These are phyloP conservation scores for Sebastes nivosus DNA, from an alignment of 2,797 vertebrate genomes.

Conservation along the genomic window DNA sequence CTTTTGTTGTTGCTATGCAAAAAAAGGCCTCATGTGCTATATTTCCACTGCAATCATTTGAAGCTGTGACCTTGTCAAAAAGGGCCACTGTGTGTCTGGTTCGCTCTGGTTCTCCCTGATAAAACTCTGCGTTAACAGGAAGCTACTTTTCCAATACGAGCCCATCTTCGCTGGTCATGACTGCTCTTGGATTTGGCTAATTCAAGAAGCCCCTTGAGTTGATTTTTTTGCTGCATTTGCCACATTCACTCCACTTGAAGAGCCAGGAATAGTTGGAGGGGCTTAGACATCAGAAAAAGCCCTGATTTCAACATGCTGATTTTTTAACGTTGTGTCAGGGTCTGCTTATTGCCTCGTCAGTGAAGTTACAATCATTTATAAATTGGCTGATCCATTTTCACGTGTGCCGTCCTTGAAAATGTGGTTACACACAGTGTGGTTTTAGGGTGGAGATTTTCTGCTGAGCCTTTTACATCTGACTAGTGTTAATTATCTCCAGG, in stretches of 20 bases:
- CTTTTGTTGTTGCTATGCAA: constrained; percentile 78
- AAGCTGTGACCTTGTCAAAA: constrained; percentile 77
- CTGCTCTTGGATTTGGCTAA: constrained; percentile 26
- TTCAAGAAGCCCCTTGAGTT: constrained; percentile 44
- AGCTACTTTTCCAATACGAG: constrained; percentile 11
- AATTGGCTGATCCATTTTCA: constrained; percentile 24
- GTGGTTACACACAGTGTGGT: constrained; percentile 19
- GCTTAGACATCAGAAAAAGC: constrained; percentile 23
- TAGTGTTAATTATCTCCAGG: constrained; percentile 37
- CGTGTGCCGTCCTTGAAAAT: constrained; percentile 49
- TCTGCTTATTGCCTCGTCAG: background rate
- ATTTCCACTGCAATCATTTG: constrained; percentile 63
- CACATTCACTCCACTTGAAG: constrained; percentile 33
- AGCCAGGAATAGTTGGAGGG: constrained; percentile 51
- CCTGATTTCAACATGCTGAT: constrained; percentile 17
- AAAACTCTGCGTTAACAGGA: constrained; percentile 34
- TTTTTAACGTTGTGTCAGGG: constrained; percentile 17
- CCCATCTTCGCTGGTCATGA: background rate
- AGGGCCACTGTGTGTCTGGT: constrained; percentile 36
- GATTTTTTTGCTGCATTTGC: constrained; percentile 46
- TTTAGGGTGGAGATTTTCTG: constrained; percentile 31
- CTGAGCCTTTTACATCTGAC: constrained; percentile 43
- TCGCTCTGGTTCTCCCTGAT: constrained; percentile 30
- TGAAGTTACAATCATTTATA: constrained; percentile 32
- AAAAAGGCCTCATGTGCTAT: constrained; percentile 58